Conservation (phyloP, 2,888 invertebrate genomes). For the Panzeria rudis region DNA sequence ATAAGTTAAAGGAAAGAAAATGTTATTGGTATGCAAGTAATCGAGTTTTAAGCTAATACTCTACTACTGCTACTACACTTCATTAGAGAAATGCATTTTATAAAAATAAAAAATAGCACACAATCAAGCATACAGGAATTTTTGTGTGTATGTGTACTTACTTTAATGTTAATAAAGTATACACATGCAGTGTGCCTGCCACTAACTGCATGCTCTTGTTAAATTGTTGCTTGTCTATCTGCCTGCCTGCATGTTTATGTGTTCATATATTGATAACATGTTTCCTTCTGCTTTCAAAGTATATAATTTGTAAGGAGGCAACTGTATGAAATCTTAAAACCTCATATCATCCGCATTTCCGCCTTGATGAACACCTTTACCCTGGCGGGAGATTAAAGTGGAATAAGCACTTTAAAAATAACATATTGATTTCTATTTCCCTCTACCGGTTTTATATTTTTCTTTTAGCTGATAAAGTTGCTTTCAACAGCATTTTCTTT, state of each 20-base stretch:
- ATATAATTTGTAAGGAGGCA: slow-evolving; percentile 38
- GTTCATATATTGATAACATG: slow-evolving; percentile 3
- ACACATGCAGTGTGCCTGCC: neutral
- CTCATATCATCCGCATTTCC: slow-evolving; percentile 60
- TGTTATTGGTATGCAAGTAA: slow-evolving; percentile 69
- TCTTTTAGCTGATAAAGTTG: slow-evolving; percentile 25
- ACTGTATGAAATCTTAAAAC: slow-evolving; percentile 51
- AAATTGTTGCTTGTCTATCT: slow-evolving; percentile 21
- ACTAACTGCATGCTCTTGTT: slow-evolving; percentile 5
- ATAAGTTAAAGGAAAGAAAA: slow-evolving; percentile 28
- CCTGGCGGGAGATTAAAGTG: neutral
- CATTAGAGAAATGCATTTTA: slow-evolving; percentile 68
- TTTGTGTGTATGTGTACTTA: neutral
- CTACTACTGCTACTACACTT: slow-evolving; percentile 67
- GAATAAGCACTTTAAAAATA: slow-evolving; percentile 5
- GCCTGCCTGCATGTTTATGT: neutral
- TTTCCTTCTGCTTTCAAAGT: neutral
- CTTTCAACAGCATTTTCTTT: slow-evolving; percentile 12
- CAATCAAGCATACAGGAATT: neutral
- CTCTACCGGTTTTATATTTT: neutral
- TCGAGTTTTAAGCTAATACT: slow-evolving; percentile 70
- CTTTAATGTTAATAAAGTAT: slow-evolving; percentile 18
- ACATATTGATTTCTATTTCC: slow-evolving; percentile 29
- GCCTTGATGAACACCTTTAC: slow-evolving; percentile 57
- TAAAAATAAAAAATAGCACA: slow-evolving; percentile 19